Evolutionary conservation across 2,113 vertebrate species (phyloP).

Genomic region (Leucopsar rothschildi): DNA sequence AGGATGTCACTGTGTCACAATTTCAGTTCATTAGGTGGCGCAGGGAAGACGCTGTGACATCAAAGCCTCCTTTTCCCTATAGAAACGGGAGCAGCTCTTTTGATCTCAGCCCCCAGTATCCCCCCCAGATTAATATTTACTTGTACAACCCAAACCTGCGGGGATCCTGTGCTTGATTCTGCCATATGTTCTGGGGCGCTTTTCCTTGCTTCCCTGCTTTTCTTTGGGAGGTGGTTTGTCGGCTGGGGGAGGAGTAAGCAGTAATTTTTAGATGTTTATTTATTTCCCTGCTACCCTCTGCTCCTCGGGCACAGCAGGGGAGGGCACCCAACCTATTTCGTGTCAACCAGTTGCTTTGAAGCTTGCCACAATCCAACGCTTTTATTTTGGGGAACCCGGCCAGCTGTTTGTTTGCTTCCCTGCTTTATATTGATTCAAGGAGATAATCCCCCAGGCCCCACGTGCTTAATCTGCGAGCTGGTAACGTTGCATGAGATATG

Average conservation of each 20-base stretch:
- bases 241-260: not conserved
- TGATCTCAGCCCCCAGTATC: conserved; percentile 78
- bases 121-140: conserved; percentile 83
- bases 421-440: conserved; percentile 32
- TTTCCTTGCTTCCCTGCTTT: conserved; percentile 56
- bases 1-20: conserved; percentile 61
- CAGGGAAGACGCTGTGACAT: conserved; percentile 68
- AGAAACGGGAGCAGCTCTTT: conserved; percentile 79
- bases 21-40: conserved; percentile 63
- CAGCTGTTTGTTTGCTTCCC: conserved; percentile 66
- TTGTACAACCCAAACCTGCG: conserved; percentile 82
- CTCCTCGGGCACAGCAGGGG: not conserved
- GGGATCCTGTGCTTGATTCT: conserved; percentile 74
- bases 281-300: conserved; percentile 15
- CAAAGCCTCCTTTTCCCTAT: conserved; percentile 82
- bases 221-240: conserved; percentile 22
- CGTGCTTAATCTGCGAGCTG: conserved; percentile 50
- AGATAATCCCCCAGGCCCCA: conserved; percentile 57
- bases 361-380: conserved; percentile 21
- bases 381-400: conserved; percentile 33
- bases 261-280: conserved; percentile 56
- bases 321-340: not conserved
- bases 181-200: conserved; percentile 74
- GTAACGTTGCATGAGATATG: conserved; percentile 43
- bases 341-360: conserved; percentile 58